Evolutionary conservation across 37 sponge, comb jelly and placozoan genomes (phyloP).

Genomic region (Sycon ciliatum): DNA sequence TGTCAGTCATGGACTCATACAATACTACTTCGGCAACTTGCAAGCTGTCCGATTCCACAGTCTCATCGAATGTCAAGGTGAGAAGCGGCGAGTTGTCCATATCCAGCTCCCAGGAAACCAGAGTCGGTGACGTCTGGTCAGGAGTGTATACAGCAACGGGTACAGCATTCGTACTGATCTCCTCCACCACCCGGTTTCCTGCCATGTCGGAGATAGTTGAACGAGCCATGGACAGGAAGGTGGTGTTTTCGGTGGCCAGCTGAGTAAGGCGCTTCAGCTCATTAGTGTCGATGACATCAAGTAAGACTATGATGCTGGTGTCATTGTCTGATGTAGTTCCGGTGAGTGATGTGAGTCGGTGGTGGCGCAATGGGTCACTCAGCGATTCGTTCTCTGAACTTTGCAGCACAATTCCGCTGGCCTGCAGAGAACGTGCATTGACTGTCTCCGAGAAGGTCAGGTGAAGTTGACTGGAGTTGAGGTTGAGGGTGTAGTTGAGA

Average conservation of each 20-base stretch:
- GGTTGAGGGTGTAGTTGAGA: slow-evolving; percentile 42
- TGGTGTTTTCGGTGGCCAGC: slow-evolving; percentile 15
- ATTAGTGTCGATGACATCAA: slow-evolving; percentile 46
- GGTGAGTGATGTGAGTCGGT: too few relatives aligned
- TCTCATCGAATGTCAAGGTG: slow-evolving; percentile 69
- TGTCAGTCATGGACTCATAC: too few relatives aligned
- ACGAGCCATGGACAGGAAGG: slow-evolving; percentile 10
- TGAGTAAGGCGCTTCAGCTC: slow-evolving; percentile 40
- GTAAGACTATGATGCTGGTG: slow-evolving; percentile 36
- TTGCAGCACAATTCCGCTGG: slow-evolving; percentile 43
- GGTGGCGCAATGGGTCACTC: not conserved
- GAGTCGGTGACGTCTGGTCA: slow-evolving; percentile 56
- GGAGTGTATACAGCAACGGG: slow-evolving; percentile 34
- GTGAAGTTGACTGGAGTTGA: slow-evolving; percentile 48
- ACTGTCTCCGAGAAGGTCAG: slow-evolving; percentile 81
- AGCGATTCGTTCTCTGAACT: slow-evolving; percentile 17
- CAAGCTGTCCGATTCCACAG: slow-evolving; percentile 50
- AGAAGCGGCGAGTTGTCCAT: slow-evolving; percentile 39
- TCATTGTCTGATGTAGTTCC: too few relatives aligned
- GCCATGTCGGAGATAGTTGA: slow-evolving; percentile 37
- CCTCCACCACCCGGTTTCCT: slow-evolving; percentile 33
- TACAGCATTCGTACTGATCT: slow-evolving; percentile 11
- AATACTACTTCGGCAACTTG: slow-evolving; percentile 5
- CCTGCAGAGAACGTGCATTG: slow-evolving; percentile 37
- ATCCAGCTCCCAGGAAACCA: slow-evolving; percentile 48